Conservation (phyloP, 2,797 vertebrate genomes). For the Centropyge bicolor region DNA sequence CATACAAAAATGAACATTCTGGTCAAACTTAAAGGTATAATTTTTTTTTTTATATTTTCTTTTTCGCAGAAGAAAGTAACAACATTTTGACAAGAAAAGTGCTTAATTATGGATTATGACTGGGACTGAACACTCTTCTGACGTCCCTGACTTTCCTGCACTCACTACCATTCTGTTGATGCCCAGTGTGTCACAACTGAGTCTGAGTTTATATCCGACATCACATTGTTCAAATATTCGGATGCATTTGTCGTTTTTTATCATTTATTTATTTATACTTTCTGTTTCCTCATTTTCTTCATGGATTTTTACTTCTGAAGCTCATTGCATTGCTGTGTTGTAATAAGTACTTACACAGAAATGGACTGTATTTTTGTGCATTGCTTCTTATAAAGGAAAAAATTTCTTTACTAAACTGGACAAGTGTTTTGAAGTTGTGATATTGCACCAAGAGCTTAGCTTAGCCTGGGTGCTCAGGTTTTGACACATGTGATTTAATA, state of each 20-base stretch:
- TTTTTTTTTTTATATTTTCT: background rate
- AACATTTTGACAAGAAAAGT: constrained; percentile 11
- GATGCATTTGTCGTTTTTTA: background rate
- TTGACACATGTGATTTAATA: background rate
- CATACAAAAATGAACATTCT: constrained; percentile 57
- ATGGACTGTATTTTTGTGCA: background rate
- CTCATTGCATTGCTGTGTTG: background rate
- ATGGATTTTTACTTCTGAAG: background rate
- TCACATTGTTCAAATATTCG: background rate
- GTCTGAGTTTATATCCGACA: background rate
- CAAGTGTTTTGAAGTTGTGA: background rate
- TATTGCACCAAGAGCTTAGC: background rate
- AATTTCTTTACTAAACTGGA: background rate
- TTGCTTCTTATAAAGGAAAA: background rate
- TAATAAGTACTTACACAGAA: background rate
- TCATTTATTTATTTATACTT: no score
- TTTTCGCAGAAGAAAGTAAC: background rate
- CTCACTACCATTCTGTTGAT: background rate
- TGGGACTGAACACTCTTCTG: background rate
- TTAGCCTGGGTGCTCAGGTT: background rate
- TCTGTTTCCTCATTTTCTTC: background rate
- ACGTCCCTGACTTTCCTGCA: background rate
- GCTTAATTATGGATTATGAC: constrained; percentile 20
- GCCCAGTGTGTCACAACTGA: background rate
- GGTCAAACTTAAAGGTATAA: background rate